Evolutionary conservation across 2,888 invertebrate genomes (phyloP), one percentile per base, ranked within the genome.

Genomic region (Pristionchus mayeri): DNA sequence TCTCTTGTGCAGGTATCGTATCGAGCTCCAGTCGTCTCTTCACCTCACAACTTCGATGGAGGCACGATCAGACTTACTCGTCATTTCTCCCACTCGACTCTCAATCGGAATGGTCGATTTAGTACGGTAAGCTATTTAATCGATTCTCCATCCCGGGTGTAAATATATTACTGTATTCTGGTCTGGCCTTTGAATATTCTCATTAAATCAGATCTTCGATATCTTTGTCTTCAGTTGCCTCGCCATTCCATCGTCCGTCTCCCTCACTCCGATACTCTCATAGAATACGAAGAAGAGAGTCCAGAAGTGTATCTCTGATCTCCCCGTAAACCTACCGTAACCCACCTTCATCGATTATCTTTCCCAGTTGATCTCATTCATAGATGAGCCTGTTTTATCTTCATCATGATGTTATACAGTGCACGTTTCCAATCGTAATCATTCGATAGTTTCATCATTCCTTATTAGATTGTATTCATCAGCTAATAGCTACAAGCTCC

Each of bases 221-320:
- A n/a, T 1, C 16, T 9, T n/a, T n/a, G n/a, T 52, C 11, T 13
- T 78, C 30, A 78, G 78, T 30, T 78, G 21, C 50, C 50, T 27
- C 78, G 78, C 52, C 78, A 78, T 50, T 78, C 78, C 30, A 78
- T 78, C 78, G 52, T 78, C 27, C 78, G 52, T 50, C 30, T 78
- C 7, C 78, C 78, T 52, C 27, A 78, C 27, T 78, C 78, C 16
- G 52, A 78, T 34, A 48, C 48, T 27, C 52, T 78, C 7, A 78
- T 78, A 7, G 78, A 48, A 50, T 78, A 78, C 24, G 78, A 50
- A 21, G 52, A 48, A 52, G 27, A 27, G 7, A 18, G 52, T 50
- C 78, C 30, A 3, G 78, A 78, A 52, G 9, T 21, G 13, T 30
- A 24, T 9, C 52, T 78, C 30, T 78, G 21, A 78, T 50, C 52